A percentile compares a stretch with the other conserved stretches of the same genome.
These are phyloP conservation scores for Tetrax tetrax DNA, from an alignment of 2,113 vertebrate species.

Conservation along the genomic window DNA sequence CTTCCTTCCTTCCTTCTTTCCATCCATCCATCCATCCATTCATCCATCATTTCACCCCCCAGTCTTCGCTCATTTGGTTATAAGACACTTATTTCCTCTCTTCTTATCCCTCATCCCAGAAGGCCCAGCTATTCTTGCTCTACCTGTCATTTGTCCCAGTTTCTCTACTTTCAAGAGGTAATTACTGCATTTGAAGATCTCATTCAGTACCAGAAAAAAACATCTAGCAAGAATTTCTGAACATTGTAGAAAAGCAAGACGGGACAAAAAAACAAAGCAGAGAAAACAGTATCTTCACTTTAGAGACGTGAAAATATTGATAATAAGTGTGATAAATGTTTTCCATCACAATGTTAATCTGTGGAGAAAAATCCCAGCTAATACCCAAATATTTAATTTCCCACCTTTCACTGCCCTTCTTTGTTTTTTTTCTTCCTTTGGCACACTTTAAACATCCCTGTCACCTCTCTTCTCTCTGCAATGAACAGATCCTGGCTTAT, in stretches of 20 bases:
- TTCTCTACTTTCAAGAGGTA: not conserved
- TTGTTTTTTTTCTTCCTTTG: not conserved
- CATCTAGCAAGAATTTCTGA: not conserved
- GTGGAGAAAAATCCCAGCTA: not conserved
- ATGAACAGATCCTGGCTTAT: not conserved
- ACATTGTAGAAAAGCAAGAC: not conserved
- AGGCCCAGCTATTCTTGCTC: not conserved
- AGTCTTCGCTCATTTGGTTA: not conserved
- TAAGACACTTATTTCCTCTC: not conserved
- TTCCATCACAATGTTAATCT: not conserved
- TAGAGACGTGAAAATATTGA: not conserved
- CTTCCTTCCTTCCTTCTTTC: not conserved
- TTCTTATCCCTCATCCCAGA: not conserved
- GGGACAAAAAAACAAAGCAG: not conserved
- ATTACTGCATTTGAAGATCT: not conserved
- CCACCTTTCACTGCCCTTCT: not conserved
- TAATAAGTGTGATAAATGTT: not conserved
- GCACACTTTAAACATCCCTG: not conserved
- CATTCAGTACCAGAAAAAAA: not conserved
- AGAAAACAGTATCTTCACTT: not conserved
- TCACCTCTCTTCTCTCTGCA: not conserved
- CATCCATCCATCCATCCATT: not conserved
- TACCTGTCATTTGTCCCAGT: not conserved
- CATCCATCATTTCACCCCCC: rapidly evolving
- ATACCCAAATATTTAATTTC: not conserved